Evolutionary conservation across 2,113 vertebrate species (phyloP).

Genomic region (Empidonax traillii): DNA sequence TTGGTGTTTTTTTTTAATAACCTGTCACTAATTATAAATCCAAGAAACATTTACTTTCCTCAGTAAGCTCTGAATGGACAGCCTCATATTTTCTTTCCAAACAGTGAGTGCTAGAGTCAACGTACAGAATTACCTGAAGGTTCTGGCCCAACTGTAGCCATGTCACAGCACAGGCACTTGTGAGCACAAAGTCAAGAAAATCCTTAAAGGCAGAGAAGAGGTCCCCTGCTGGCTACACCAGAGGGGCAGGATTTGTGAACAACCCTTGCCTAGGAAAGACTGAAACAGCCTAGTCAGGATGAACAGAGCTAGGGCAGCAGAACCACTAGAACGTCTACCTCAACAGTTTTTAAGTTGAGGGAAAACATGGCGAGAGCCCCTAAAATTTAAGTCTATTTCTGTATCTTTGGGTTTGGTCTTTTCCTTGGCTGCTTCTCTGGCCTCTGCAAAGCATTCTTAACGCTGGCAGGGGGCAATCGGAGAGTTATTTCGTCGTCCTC

Average conservation of each 20-base stretch:
- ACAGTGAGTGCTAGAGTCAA: rapidly evolving
- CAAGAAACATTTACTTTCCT: not conserved
- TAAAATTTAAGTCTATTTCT: not conserved
- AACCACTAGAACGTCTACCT: not conserved
- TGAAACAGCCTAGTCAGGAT: not conserved
- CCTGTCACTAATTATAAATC: not conserved
- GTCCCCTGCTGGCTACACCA: not conserved
- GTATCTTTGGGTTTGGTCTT: constrained; percentile 15
- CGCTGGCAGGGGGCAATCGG: constrained; percentile 60
- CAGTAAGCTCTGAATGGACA: not conserved
- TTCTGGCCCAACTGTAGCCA: not conserved
- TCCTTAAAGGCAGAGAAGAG: not conserved
- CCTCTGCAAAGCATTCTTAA: not conserved
- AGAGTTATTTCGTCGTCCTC: constrained; percentile 81
- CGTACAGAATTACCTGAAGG: not conserved
- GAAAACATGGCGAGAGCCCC: not conserved
- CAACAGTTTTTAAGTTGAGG: not conserved
- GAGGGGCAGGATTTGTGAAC: not conserved
- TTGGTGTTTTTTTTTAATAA: not conserved
- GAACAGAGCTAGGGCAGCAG: not conserved
- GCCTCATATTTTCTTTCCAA: not conserved
- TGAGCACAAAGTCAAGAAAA: not conserved
- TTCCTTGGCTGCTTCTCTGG: constrained; percentile 18
- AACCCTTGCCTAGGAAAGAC: not conserved
- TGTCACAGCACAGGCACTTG: not conserved